Evolutionary conservation across 2,888 invertebrate genomes (phyloP), one percentile per base, ranked within the genome.

Genomic region (Chloroclystis v-ata): DNA sequence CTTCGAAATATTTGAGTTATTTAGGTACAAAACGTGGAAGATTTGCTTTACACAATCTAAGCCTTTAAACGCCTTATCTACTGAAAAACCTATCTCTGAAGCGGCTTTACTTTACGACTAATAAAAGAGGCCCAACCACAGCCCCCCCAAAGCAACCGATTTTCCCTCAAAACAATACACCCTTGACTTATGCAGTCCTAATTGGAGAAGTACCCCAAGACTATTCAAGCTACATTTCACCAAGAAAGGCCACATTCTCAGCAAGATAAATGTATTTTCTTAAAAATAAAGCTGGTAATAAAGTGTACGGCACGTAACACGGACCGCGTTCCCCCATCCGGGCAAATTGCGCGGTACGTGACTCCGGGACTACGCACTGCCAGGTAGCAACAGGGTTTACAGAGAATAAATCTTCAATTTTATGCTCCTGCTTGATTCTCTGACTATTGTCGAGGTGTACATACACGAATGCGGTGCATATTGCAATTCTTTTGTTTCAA

Each of bases 321-420:
- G 59, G 65, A 72, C 73, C 65, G 47, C 68, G 65, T 57, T 70
- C 65, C 67, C 70, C 76, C 72, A 73, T 75, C 69, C 67, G 63
- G 60, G 71, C 69, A 71, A 71, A 71, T 73, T 69, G 73, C 62
- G 60, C 58, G 43, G 48, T 62, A 74, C 74, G 74, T 74, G 74
- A 68, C 68, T 55, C 56, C 49, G 52, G 60, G 54, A 28, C 16
- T 30, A 20, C 38, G 42, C 41, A 20, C 20, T 12, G 12, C 6
- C 30, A 25, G 30, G 29, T 41, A 32, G 30, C 30, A 40, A 65
- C 38, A 48, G 14, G 2, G 13, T 33, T 14, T 33, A 14, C 10
- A 16, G n/a, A 2, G 32, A 14, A 3, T 33, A 33, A 33, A 33
- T 33, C 32, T 33, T 33, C 14, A 33, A 14, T 33, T 14, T 33